These are phyloP conservation scores for Numenius phaeopus DNA, from an alignment of 2,797 vertebrate genomes.

Conservation along the genomic window DNA sequence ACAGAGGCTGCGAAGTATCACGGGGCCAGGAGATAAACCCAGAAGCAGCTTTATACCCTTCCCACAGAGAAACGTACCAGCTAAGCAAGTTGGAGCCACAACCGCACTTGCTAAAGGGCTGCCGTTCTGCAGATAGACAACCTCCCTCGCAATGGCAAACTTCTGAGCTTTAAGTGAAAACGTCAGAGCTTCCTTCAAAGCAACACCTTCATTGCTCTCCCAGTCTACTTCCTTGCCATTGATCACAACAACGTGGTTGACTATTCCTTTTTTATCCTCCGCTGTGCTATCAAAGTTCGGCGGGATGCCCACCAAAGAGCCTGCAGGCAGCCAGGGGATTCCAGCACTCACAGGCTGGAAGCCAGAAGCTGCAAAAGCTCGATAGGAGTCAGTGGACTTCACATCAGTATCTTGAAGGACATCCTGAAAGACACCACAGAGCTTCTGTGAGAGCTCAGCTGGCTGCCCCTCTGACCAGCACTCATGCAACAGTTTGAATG, in stretches of 20 bases:
- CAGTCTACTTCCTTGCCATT: slow-evolving; percentile 86
- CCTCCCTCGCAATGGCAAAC: slow-evolving; percentile 90
- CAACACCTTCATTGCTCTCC: slow-evolving; percentile 80
- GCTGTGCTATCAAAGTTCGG: slow-evolving; percentile 87
- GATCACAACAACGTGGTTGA: slow-evolving; percentile 83
- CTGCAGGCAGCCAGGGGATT: slow-evolving; percentile 87
- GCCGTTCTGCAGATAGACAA: slow-evolving; percentile 81
- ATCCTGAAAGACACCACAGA: slow-evolving; percentile 83
- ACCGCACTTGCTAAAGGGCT: slow-evolving; percentile 81
- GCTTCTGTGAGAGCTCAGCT: slow-evolving; percentile 80
- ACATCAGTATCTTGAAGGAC: slow-evolving; percentile 84
- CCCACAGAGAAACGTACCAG: slow-evolving; percentile 84
- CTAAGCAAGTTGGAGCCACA: slow-evolving; percentile 86
- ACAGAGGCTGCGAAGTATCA: slow-evolving; percentile 77
- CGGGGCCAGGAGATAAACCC: slow-evolving; percentile 80
- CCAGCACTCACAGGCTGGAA: slow-evolving; percentile 92
- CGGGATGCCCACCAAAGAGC: slow-evolving; percentile 89
- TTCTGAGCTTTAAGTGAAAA: slow-evolving; percentile 88
- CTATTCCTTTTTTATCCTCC: slow-evolving; percentile 78
- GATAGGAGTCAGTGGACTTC: slow-evolving; percentile 75
- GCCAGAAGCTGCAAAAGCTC: slow-evolving; percentile 87
- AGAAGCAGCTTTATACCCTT: slow-evolving; percentile 86
- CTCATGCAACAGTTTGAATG: slow-evolving; percentile 87
- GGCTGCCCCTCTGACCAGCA: slow-evolving; percentile 89
- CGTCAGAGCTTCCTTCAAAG: slow-evolving; percentile 85